Percentiles rank a stretch among this genome's conserved stretches.
Conservation (phyloP, 2,797 vertebrate genomes). For the Molossus molossus region DNA sequence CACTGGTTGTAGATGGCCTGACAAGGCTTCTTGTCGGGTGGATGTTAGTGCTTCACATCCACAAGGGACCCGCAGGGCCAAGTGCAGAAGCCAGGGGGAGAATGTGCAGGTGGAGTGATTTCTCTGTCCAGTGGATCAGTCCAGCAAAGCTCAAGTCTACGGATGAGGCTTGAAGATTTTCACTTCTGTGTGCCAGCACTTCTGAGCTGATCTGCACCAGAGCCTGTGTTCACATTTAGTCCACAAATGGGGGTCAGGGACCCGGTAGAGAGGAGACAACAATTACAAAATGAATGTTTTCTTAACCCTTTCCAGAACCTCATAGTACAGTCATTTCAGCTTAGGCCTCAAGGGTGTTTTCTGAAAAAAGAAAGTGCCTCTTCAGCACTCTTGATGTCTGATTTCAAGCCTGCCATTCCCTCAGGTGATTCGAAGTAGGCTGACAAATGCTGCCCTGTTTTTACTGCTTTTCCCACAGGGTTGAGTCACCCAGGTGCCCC, state of each 20-base stretch:
- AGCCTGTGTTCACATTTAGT: background rate
- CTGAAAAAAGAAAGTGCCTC: slow-evolving; percentile 86
- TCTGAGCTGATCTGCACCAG: slow-evolving; percentile 44
- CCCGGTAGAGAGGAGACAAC: slow-evolving; percentile 47
- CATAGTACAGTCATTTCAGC: slow-evolving; percentile 85
- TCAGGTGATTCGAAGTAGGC: slow-evolving; percentile 68
- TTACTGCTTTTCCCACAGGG: slow-evolving; percentile 77
- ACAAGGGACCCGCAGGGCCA: rapidly evolving
- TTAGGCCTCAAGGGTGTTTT: slow-evolving; percentile 83
- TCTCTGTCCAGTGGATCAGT: background rate
- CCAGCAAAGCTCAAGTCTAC: background rate
- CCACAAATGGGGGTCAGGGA: background rate
- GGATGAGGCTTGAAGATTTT: background rate
- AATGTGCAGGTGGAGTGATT: background rate
- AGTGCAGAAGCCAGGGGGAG: background rate
- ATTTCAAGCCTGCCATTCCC: slow-evolving; percentile 81
- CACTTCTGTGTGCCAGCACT: background rate
- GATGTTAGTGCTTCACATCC: background rate
- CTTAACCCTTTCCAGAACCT: slow-evolving; percentile 85
- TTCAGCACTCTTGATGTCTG: slow-evolving; percentile 83
- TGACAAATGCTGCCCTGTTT: slow-evolving; percentile 71
- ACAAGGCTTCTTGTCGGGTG: background rate
- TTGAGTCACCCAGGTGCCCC: slow-evolving; percentile 49
- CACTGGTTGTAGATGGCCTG: background rate
- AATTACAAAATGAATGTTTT: slow-evolving; percentile 77